These are phyloP conservation scores for Heliconius himera DNA, from an alignment of 1,140 invertebrate species.

Conservation along the genomic window DNA sequence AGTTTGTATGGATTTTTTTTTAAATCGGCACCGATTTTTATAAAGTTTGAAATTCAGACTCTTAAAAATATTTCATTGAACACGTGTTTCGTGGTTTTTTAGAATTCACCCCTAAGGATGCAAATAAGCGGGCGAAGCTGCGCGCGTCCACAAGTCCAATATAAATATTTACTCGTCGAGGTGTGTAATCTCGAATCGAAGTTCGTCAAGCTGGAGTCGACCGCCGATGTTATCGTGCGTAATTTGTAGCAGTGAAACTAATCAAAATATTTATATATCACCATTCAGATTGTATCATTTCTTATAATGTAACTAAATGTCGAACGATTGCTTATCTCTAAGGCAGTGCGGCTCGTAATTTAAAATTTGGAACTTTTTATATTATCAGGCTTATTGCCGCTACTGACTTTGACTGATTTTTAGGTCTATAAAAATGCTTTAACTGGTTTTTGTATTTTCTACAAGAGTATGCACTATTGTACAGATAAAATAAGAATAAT, in stretches of 20 bases:
- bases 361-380: slow-evolving; percentile 11
- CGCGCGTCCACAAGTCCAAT: too few relatives aligned
- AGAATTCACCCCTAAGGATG: too few relatives aligned
- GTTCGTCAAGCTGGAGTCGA: slow-evolving; percentile 24
- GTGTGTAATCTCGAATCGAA: not conserved
- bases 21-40: too few relatives aligned
- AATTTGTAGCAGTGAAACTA: slow-evolving; percentile 65
- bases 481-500: too few relatives aligned
- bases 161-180: slow-evolving; percentile 35
- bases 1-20: too few relatives aligned
- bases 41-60: too few relatives aligned
- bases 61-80: too few relatives aligned
- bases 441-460: not conserved
- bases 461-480: not conserved
- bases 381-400: not conserved
- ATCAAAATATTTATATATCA: slow-evolving; percentile 76
- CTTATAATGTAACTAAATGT: slow-evolving; percentile 59
- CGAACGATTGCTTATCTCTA: slow-evolving; percentile 58
- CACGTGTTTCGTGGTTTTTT: too few relatives aligned
- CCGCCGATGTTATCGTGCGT: slow-evolving; percentile 56
- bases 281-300: slow-evolving; percentile 59
- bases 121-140: too few relatives aligned
- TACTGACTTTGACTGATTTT: not conserved
- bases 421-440: not conserved
- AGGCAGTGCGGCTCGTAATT: slow-evolving; percentile 47